phyloP scores from a whole-genome alignment of 1,140 invertebrate species.

The Helicorthomorpha holstii region DNA sequence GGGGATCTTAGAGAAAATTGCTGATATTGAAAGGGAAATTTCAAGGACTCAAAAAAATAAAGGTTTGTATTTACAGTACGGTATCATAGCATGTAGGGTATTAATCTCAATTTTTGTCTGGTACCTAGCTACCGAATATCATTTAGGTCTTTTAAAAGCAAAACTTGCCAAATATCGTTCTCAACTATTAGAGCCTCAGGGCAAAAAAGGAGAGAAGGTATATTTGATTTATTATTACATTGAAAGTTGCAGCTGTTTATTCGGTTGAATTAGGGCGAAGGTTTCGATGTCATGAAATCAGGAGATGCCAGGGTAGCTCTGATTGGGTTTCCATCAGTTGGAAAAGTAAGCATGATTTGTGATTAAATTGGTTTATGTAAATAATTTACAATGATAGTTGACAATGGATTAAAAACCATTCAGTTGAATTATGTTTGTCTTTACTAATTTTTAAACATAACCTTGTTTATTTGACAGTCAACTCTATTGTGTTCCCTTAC shows the following conservation, averaged over 20 bases:
- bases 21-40: slow-evolving; percentile 96
- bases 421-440: no score
- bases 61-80: slow-evolving; percentile 42
- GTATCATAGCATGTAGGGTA: not conserved
- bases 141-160: slow-evolving; percentile 93
- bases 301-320: slow-evolving; percentile 96
- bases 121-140: slow-evolving; percentile 88
- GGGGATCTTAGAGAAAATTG: slow-evolving; percentile 96
- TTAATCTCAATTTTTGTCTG: slow-evolving; percentile 8
- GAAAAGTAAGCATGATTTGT: slow-evolving; percentile 42
- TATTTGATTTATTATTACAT: not conserved
- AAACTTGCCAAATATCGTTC: slow-evolving; percentile 96
- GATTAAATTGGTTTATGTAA: slow-evolving; percentile 1
- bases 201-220: slow-evolving; percentile 77
- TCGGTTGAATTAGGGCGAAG: slow-evolving; percentile 53
- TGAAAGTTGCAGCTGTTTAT: not conserved
- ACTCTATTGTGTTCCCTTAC: slow-evolving; percentile 84
- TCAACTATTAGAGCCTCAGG: slow-evolving; percentile 77
- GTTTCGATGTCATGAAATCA: slow-evolving; percentile 98
- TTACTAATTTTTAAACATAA: no score
- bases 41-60: slow-evolving; percentile 98
- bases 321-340: slow-evolving; percentile 93
- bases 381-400: not conserved
- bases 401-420: no score
- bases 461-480: slow-evolving; percentile 38